Percentiles rank a stretch among this genome's conserved stretches.
Evolutionary conservation across 2,888 invertebrate genomes (phyloP).

Genomic region (Ligdia adustata): DNA sequence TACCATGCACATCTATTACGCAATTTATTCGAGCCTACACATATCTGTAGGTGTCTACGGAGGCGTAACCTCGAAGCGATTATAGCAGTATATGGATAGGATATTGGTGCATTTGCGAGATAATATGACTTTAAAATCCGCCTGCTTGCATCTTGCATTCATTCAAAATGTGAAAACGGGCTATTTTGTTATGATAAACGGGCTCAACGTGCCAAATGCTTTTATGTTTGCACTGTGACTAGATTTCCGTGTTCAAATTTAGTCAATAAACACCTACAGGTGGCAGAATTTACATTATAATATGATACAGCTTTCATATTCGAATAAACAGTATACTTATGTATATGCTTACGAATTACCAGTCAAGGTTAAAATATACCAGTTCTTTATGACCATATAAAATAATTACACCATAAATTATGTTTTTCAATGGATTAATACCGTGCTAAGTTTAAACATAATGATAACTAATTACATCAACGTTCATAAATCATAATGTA

Average conservation of each 20-base stretch:
- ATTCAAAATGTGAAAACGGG: conserved; percentile 14
- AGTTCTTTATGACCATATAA: neutral
- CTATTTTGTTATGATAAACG: conserved; percentile 8
- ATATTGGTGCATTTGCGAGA: conserved; percentile 37
- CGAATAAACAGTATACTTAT: too few relatives aligned
- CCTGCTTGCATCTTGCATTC: conserved; percentile 7
- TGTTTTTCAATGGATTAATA: conserved; percentile 7
- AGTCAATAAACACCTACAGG: conserved; percentile 5
- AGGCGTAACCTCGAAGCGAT: conserved; percentile 43
- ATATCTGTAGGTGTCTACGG: conserved; percentile 33
- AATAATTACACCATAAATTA: conserved; percentile 10
- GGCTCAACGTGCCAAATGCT: conserved; percentile 8
- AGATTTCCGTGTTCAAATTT: conserved; percentile 9
- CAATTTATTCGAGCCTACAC: conserved; percentile 33
- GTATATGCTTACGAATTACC: too few relatives aligned
- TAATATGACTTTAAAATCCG: conserved; percentile 23
- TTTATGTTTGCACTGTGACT: conserved; percentile 1
- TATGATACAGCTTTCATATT: too few relatives aligned
- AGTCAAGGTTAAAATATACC: neutral
- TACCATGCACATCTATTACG: conserved; percentile 22
- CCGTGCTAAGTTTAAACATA: conserved; percentile 24
- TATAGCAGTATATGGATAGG: conserved; percentile 42
- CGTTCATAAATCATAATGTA: conserved; percentile 49
- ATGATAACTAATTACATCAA: conserved; percentile 31
- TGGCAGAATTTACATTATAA: neutral